These are phyloP conservation scores for Zalophus californianus DNA, from an alignment of 2,797 vertebrate genomes.

Conservation along the genomic window DNA sequence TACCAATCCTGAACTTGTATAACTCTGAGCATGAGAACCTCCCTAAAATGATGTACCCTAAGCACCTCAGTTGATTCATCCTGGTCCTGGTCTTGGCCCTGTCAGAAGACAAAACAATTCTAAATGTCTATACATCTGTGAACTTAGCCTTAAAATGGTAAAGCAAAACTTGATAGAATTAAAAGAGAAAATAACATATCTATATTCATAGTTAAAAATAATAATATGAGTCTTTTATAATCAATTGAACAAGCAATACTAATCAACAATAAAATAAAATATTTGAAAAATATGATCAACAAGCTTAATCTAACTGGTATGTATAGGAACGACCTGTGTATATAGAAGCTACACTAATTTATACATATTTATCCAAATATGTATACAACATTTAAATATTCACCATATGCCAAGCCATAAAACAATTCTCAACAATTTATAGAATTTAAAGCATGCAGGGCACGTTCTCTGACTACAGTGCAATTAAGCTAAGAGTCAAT, in stretches of 20 bases:
- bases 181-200: not conserved
- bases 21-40: not conserved
- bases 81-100: not conserved
- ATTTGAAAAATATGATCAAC: not conserved
- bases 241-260: not conserved
- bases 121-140: not conserved
- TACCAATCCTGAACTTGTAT: too few relatives aligned
- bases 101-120: not conserved
- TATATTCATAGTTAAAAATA: not conserved
- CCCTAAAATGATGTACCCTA: not conserved
- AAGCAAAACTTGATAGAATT: not conserved
- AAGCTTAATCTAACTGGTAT: not conserved
- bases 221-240: not conserved
- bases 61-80: not conserved
- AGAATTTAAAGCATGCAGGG: too few relatives aligned
- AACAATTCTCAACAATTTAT: not conserved
- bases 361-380: not conserved
- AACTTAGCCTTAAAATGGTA: not conserved
- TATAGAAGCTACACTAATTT: not conserved
- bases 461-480: not conserved
- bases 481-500: not conserved
- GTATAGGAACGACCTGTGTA: not conserved
- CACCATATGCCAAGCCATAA: not conserved
- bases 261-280: not conserved
- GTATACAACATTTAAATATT: not conserved